phyloP scores from a whole-genome alignment of 2,888 invertebrate species.

The Parnassius orleans region DNA sequence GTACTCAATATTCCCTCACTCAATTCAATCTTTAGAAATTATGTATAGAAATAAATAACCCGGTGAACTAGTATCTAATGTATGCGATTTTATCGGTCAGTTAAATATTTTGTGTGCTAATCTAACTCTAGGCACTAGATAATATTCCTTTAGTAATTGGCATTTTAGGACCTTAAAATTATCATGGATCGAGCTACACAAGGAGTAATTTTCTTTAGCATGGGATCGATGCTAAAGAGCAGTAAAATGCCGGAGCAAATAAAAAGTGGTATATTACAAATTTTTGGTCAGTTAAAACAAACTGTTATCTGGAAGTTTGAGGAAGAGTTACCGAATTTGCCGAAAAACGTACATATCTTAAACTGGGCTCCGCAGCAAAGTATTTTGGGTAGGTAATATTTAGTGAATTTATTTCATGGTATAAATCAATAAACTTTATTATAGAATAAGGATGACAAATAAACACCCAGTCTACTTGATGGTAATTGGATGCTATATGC shows the following conservation, averaged over 20 bases:
- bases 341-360: slow-evolving; percentile 47
- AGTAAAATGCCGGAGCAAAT: slow-evolving; percentile 51
- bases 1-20: too few species aligned
- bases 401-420: not conserved
- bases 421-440: too few species aligned
- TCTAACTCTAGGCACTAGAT: too few species aligned
- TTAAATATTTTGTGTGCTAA: too few species aligned
- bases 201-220: slow-evolving; percentile 74
- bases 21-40: too few species aligned
- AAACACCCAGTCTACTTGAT: too few species aligned
- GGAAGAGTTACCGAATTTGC: slow-evolving; percentile 38
- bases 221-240: slow-evolving; percentile 67
- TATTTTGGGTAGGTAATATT: slow-evolving; percentile 44
- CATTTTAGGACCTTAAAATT: slow-evolving; percentile 53
- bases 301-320: slow-evolving; percentile 67
- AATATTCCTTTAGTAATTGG: too few species aligned
- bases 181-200: slow-evolving; percentile 61
- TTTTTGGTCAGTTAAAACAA: slow-evolving; percentile 65
- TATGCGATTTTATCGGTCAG: too few species aligned
- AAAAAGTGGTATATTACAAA: slow-evolving; percentile 48
- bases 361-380: slow-evolving; percentile 57
- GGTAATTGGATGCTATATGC: too few species aligned
- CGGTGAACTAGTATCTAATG: too few species aligned
- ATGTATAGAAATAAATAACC: too few species aligned
- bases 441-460: too few species aligned